phyloP scores from a whole-genome alignment of 2,797 vertebrate genomes.

The Helostoma temminkii region DNA sequence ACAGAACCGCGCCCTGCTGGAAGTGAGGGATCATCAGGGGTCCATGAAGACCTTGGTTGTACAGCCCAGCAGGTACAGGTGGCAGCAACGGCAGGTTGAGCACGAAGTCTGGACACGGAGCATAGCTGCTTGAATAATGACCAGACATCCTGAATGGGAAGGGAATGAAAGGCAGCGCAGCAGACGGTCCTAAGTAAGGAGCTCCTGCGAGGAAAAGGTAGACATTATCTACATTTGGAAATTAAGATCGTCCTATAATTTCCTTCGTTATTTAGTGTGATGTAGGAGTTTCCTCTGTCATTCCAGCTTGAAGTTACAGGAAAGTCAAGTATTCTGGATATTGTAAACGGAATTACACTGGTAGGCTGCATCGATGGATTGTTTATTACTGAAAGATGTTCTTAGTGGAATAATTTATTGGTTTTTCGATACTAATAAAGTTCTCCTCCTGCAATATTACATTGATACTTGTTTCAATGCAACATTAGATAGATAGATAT shows the following conservation, averaged over 20 bases:
- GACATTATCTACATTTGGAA: not conserved
- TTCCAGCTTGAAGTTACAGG: too few species aligned
- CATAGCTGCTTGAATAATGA: not conserved
- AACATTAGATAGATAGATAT: too few species aligned
- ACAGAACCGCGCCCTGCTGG: not conserved
- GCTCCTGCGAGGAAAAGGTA: slow-evolving; percentile 8
- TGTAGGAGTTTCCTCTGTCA: too few species aligned
- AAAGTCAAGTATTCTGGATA: too few species aligned
- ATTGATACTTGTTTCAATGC: too few species aligned
- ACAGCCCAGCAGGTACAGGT: not conserved
- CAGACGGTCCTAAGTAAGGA: not conserved
- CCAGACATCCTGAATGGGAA: not conserved
- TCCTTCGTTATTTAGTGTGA: too few species aligned
- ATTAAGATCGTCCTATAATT: not conserved
- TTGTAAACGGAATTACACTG: too few species aligned
- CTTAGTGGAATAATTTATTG: too few species aligned
- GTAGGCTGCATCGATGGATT: too few species aligned
- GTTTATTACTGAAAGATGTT: too few species aligned
- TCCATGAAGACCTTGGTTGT: not conserved
- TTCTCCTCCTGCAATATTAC: too few species aligned
- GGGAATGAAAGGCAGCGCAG: not conserved
- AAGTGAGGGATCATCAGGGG: slow-evolving; percentile 12
- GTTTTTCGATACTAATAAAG: too few species aligned
- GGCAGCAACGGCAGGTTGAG: slow-evolving; percentile 9
- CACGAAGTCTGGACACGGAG: not conserved